Evolutionary conservation across 2,113 vertebrate species (phyloP), one percentile per base, ranked within the genome.

Genomic region (Ameiurus melas): DNA sequence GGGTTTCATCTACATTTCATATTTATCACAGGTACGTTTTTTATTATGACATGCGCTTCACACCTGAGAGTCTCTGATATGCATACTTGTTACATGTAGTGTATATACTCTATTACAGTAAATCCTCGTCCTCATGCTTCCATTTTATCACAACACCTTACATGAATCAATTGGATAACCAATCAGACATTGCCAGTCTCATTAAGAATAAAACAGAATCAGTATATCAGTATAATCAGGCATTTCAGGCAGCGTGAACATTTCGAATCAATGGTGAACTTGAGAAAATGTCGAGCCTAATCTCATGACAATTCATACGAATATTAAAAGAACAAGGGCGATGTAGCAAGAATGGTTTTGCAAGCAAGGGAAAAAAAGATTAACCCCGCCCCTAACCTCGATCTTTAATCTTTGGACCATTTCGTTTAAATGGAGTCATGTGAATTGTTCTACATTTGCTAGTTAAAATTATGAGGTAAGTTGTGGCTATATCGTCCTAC

Each of bases 1-100:
- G 20, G 55, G 27, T 6, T 80, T 57, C n/a, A 80, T 55, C 16
- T 33, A 30, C 55, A 71, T 85, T 55, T 85, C 83, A 85, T 57
- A 80, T 57, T 79, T 53, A 84, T 68, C 64, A 70, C 62, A 70
- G n/a, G 55, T 64, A 25, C 12, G 2, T 27, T 5, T 64, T n/a
- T 39, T 62, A 83, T 14, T 25, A 36, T 73, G 70, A 39, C 36
- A 43, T 12, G 20, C 19, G 19, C 20, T 43, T 75, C 36, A 43
- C 71, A 25, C 73, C 33, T 36, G 36, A 43, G 71, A 75, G 36
- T 51, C 25, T 27, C 25, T 53, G 77, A 53, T 33, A 17, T 53
- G 47, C 47, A 19, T 17, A 51, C 13, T 17, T 16, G 13, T 78
- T 53, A 17, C 25, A 53, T 43, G 27, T 78, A 27, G 36, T 22